Conservation (phyloP, 2,113 vertebrate species). For the Balaeniceps rex region DNA sequence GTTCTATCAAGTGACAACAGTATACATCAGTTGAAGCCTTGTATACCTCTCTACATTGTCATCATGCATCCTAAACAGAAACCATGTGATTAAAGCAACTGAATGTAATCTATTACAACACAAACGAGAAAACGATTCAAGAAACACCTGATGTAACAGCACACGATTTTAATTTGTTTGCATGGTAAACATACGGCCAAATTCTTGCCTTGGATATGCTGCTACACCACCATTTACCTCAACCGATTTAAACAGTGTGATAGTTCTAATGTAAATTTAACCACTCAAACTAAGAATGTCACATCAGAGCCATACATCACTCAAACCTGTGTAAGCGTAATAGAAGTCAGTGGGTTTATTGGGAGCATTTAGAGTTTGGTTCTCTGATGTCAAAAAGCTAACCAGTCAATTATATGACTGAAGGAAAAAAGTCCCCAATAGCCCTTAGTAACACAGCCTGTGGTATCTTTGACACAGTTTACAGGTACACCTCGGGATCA, state of each 20-base stretch:
- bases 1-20: neutral
- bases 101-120: neutral
- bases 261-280: neutral
- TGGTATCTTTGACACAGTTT: neutral
- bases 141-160: neutral
- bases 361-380: neutral
- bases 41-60: neutral
- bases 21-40: neutral
- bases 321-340: neutral
- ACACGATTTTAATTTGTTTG: neutral
- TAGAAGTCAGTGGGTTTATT: neutral
- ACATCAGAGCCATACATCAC: neutral
- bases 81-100: neutral
- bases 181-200: neutral
- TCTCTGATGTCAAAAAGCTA: neutral
- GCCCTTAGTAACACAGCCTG: neutral
- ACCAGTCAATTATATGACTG: neutral
- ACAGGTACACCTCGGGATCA: neutral
- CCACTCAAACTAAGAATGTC: neutral
- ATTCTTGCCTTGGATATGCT: neutral
- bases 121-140: neutral
- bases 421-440: neutral
- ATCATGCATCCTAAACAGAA: neutral
- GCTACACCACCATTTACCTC: neutral
- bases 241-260: neutral